Percentiles rank a stretch among this genome's conserved stretches.
phyloP scores from a whole-genome alignment of 2,888 invertebrate species.

The Hirtodrosophila alboralis region DNA sequence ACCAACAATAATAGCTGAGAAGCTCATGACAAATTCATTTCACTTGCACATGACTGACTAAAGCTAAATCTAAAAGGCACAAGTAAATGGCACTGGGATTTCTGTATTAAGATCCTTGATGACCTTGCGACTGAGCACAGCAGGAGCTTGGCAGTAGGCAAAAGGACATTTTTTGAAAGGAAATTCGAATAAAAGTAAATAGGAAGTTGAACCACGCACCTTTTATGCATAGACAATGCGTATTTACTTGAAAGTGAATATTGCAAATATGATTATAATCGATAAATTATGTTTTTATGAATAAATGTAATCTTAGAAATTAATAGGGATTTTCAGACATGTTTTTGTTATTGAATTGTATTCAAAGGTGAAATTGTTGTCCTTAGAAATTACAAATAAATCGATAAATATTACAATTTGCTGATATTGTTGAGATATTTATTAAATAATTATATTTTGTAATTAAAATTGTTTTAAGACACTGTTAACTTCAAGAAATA shows the following conservation, averaged over 20 bases:
- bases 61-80: conserved; percentile 20
- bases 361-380: no score
- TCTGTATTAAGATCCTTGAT: conserved; percentile 2
- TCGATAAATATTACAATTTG: no score
- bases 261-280: background rate
- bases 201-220: background rate
- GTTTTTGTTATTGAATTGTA: no score
- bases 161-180: background rate
- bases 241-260: conserved; percentile 3
- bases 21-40: conserved; percentile 75
- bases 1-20: conserved; percentile 54
- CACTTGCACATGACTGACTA: conserved; percentile 55
- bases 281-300: background rate
- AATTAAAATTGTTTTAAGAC: no score
- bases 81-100: conserved; percentile 38
- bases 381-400: no score
- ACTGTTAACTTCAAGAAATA: no score
- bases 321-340: no score
- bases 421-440: no score
- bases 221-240: background rate
- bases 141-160: conserved; percentile 8
- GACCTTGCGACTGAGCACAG: conserved; percentile 6
- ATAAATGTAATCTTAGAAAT: background rate
- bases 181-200: conserved; percentile 8
- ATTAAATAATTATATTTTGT: no score